Evolutionary conservation across 1,140 invertebrate genomes (phyloP).

Genomic region (Agrypnia vestita): DNA sequence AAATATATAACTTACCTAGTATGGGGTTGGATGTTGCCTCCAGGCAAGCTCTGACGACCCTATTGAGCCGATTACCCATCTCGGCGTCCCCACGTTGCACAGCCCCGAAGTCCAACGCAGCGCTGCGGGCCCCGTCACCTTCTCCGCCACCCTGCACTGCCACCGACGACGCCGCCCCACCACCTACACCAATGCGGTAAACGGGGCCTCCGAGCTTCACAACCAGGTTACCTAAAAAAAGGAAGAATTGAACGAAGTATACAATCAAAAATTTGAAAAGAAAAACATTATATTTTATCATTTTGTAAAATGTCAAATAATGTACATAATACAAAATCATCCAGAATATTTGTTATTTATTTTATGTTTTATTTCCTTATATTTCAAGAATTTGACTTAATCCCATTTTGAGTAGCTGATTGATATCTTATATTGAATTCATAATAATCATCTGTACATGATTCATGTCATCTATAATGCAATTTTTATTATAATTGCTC

Average conservation of each 20-base stretch:
- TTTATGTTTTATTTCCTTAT: too few species aligned
- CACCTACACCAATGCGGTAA: constrained; percentile 97
- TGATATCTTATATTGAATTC: too few species aligned
- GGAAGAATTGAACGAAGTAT: neutral
- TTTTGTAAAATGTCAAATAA: neutral
- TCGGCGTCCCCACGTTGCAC: constrained; percentile 97
- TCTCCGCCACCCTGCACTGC: constrained; percentile 81
- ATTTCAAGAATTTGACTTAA: too few species aligned
- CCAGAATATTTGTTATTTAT: too few species aligned
- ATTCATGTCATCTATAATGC: too few species aligned
- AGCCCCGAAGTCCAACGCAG: constrained; percentile 94
- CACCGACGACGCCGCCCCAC: constrained; percentile 96
- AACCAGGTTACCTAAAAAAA: constrained; percentile 82
- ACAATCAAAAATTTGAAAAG: too few species aligned
- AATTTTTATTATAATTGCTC: too few species aligned
- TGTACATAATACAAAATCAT: too few species aligned
- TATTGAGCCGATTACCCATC: constrained; percentile 98
- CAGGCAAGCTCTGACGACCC: constrained; percentile 92
- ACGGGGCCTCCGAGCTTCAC: constrained; percentile 97
- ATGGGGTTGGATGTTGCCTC: constrained; percentile 93
- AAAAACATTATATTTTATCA: neutral
- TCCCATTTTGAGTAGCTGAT: too few species aligned
- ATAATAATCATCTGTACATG: too few species aligned
- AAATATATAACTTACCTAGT: constrained; percentile 73
- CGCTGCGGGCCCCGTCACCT: constrained; percentile 85